Base-by-base conservation (phyloP, 1,140 invertebrate species). In the Paramacrobiotus metropolitanus region DNA sequence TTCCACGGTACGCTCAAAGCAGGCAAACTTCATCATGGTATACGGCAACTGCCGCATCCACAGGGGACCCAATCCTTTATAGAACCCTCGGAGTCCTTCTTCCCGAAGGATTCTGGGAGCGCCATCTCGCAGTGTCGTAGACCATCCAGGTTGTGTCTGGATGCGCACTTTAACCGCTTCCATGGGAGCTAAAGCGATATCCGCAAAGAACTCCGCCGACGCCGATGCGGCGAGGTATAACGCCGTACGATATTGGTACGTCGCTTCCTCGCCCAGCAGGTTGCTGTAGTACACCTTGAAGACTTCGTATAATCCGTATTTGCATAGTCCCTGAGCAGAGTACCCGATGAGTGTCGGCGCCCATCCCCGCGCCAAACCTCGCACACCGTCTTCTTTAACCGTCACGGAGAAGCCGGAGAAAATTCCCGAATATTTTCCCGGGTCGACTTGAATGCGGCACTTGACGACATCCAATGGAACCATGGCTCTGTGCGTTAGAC, bases 1-100 rank as follows among this genome's bases (percentile, higher is more conserved):
- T 75, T 99, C 95, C 15, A 99, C 81, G 1, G 95, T 99, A 69
- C 87, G 81, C 75, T 99, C 95, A 76, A 99, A 99, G 77, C 93
- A 98, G 64, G 94, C 92, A 74, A 99, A 99, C 76, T 99, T 99
- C 94, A 99, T 98, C 95, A 99, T 99, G 60, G 95, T 99, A 79
- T 99, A 99, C 1, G 95, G 95, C 72, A 99, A 98, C 78, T 99
- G 95, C 70, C 93, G 74, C 74, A 87, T 82, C 95, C 94, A 99
- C 31, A 99, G 78, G 29, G 95, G 95, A 30, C 91, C 87, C 61
- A 99, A 75, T 61, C 88, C 86, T 76, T 95, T 95, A 78, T 93
- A 95, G 76, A 95, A 91, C 70, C 78, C 78, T 60, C 61, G 64
- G 20, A 79, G 29, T 18, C 79, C 79, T 68, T 81, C 80, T 59